Evolutionary conservation across 2,113 vertebrate species (phyloP).

Genomic region (Sebastes fasciatus): DNA sequence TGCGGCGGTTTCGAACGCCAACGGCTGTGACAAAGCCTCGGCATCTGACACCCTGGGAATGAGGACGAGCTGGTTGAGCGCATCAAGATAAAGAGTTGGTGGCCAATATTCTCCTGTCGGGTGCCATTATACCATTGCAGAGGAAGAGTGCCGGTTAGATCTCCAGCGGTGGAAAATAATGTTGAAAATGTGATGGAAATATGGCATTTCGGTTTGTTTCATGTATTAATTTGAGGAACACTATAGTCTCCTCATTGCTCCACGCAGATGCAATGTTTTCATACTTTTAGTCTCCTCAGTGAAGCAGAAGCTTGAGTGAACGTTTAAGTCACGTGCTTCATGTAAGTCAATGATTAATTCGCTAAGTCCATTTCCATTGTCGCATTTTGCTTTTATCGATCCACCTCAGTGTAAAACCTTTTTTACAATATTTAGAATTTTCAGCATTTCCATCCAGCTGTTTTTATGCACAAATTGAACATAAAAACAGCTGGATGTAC

Average conservation of each 20-base stretch:
- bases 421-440: not conserved
- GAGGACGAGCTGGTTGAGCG: too few species aligned
- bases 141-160: not conserved
- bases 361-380: not conserved
- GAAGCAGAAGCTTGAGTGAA: not conserved
- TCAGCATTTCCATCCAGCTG: not conserved
- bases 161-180: not conserved
- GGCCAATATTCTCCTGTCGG: not conserved
- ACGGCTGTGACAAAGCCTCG: too few species aligned
- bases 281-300: not conserved
- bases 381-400: not conserved
- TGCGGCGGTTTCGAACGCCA: too few species aligned
- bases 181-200: not conserved
- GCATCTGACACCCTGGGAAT: too few species aligned
- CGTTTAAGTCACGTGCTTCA: not conserved
- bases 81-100: not conserved
- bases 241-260: not conserved
- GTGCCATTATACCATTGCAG: not conserved
- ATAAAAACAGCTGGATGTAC: not conserved
- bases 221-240: not conserved
- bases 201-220: not conserved
- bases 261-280: not conserved
- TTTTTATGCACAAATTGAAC: not conserved
- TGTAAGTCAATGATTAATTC: not conserved
- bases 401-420: not conserved